Evolutionary conservation across 2,888 invertebrate species (phyloP), one percentile per base, ranked within the genome.

Genomic region (Cryptophagus acutangulus): DNA sequence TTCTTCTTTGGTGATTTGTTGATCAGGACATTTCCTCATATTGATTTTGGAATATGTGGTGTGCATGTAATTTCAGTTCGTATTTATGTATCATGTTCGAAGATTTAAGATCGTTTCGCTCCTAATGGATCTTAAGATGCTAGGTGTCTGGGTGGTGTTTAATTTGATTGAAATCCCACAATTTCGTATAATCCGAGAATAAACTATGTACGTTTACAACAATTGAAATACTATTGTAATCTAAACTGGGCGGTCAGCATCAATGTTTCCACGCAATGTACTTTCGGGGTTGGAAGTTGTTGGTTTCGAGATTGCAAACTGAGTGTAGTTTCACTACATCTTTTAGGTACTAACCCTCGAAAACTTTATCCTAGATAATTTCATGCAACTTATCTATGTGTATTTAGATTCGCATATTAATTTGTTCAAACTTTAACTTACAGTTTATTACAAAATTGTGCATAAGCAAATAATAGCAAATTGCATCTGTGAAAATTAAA

Each of bases 261-360:
- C 64, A 66, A 66, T 66, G 66, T 67, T 68, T 68, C 62, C 62
- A 60, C 58, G 62, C 67, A 62, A 68, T 68, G 61, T 66, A 68
- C 58, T 64, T 57, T 34, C 57, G 60, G 60, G 57, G 57, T 59
- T 13, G 58, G 54, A 62, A 62, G 62, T 63, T 12, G 62, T 59
- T 60, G 61, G 60, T 60, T 59, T 55, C 58, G 59, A 60, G 61
- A 61, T 61, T 63, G 60, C 60, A 58, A 51, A 52, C 54, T 54
- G 51, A 52, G 55, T 56, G 50, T 52, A 57, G 53, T 54, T 57
- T 52, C 55, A 58, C 57, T 58, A 59, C 60, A 61, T 61, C 60
- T 58, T 59, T 63, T 63, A 65, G 63, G 65, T 63, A 54, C 51
- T 59, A 62, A 57, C 57, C 46, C 52, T 51, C 56, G 43, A 53